Base-by-base conservation (phyloP, 37 sponge, comb jelly and placozoan genomes). In the Mnemiopsis leidyi region DNA sequence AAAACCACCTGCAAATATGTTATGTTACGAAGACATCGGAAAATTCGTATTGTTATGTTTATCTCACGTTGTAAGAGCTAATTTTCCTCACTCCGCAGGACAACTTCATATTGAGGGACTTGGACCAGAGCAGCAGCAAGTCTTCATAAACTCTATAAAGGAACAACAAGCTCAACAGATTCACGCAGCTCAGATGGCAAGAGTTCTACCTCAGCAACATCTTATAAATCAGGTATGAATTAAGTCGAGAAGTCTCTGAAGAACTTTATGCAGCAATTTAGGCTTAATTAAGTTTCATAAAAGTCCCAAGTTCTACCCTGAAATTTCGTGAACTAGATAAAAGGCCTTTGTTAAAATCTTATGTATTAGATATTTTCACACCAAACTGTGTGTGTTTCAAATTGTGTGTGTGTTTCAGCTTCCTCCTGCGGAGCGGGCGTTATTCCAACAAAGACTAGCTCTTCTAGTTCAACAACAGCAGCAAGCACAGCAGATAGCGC, bases 121-220 rank as follows among this genome's bases (percentile, higher is more conserved):
- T 1, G 90, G 90, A 23, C 90, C 90, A 23, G 90, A 85, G 3
- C 90, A 85, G 48, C 90, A 85, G 24, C 90, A 85, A 40, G 90
- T 85, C 25, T 85, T 85, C 30, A 85, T 85, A 39, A 85, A 85
- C 61, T 40, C 61, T 39, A 85, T 85, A n/a, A 85, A 85, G 25
- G 90, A 85, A 26, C 90, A 85, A 29, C 90, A 85, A 39, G 35
- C 35, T 21, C 90, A 85, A 61, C 90, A 85, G 30, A 85, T 85
- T 3, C 90, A 85, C 16, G 61, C 40, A 23, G 90, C 90, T n/a
- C 90, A 85, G n/a, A 38, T 85, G 35, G 90, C 90, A 18, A 38
- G 90, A 13, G 61, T 85, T 9, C 90, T 85, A 18, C 90, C 90
- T 37, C 23, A 38, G 13, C 90, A 85, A 33, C 90, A 85, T 26